Percentiles rank a stretch among this genome's conserved stretches.
Conservation (phyloP, 2,113 vertebrate species). For the Bettongia penicillata region DNA sequence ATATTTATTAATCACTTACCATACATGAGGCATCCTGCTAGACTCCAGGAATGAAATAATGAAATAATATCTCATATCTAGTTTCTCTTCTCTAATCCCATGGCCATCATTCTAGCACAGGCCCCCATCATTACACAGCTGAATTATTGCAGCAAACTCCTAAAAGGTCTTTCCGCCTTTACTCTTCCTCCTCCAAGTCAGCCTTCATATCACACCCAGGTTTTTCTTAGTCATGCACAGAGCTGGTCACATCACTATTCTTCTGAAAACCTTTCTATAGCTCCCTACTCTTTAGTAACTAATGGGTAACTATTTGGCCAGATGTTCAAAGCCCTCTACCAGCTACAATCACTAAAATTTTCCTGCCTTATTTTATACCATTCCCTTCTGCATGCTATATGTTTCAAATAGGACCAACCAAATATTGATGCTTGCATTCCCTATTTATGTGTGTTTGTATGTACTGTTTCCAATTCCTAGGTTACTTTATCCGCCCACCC, state of each 20-base stretch:
- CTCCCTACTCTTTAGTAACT: not conserved
- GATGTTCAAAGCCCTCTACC: not conserved
- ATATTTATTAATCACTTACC: not conserved
- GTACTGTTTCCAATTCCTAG: too few species aligned
- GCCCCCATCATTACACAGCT: not conserved
- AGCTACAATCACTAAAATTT: not conserved
- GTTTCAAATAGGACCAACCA: not conserved
- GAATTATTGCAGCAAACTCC: not conserved
- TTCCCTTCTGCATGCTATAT: not conserved
- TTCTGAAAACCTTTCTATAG: not conserved
- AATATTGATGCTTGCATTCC: not conserved
- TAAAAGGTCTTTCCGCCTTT: not conserved
- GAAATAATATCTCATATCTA: not conserved
- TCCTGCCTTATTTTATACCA: not conserved
- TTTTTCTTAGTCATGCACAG: not conserved
- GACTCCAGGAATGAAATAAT: not conserved
- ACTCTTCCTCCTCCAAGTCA: not conserved
- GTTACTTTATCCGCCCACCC: too few species aligned
- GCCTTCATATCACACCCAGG: not conserved
- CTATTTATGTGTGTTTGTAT: not conserved
- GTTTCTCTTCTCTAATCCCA: not conserved
- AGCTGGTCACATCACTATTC: not conserved
- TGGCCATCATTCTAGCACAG: not conserved
- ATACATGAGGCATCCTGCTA: not conserved
- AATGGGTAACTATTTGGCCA: not conserved